Base-by-base conservation (phyloP, 1,140 invertebrate genomes). In the Drosophila bifasciata region DNA sequence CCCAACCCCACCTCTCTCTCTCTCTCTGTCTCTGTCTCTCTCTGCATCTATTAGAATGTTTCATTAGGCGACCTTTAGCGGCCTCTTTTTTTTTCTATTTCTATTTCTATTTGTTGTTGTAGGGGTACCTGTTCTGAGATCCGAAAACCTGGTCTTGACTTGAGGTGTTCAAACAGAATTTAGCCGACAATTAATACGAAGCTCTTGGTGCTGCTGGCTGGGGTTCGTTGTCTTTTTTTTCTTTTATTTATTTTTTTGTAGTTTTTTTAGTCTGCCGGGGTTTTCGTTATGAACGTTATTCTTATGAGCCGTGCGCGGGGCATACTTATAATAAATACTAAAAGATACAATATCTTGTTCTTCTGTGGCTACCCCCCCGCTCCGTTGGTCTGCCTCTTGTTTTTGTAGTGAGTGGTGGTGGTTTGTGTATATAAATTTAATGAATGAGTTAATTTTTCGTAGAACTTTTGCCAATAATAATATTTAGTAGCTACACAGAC, bases 181-280 rank as follows among this genome's bases (percentile, higher is more conserved):
- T 80, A 85, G 83, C 81, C 81, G 81, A 81, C 83, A 86, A 81
- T 86, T 86, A 88, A 85, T 81, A 86, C 73, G 53, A 71, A 60
- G 71, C 64, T 71, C n/a, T n/a, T n/a, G n/a, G n/a, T n/a, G n/a
- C n/a, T n/a, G n/a, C n/a, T n/a, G n/a, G n/a, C n/a, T 23, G 75
- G 73, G 66, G 60, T 68, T 74, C 41, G 58, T 48, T 46, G 48
- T 46, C 46, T 9, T 28, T 28, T 28, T 28, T 28, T 67, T 68
- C 53, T 53, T 55, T 66, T 68, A 55, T 68, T 68, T 68, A 67
- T 66, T 66, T 21, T 39, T 56, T 48, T 61, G 32, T n/a, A n/a
- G n/a, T n/a, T 72, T 21, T 58, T 32, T 48, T n/a, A 15, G 45
- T 25, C 28, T 50, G 56, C 75, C 52, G 71, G 77, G n/a, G n/a